phyloP scores from a whole-genome alignment of 2,888 invertebrate genomes.

The Morpho deidamia region DNA sequence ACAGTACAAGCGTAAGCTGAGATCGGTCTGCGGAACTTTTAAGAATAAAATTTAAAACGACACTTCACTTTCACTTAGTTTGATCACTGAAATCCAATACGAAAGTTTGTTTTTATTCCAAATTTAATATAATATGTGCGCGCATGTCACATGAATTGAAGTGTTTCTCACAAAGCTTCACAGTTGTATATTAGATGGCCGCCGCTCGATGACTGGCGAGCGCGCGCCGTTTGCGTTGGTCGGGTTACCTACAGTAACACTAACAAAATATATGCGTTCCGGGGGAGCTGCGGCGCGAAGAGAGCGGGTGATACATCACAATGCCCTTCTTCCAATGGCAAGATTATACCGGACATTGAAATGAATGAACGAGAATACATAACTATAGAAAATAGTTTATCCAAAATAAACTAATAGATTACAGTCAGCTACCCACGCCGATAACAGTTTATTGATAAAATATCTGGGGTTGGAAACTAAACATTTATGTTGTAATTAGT shows the following conservation, averaged over 20 bases:
- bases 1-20: constrained; percentile 68
- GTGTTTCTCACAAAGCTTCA: constrained; percentile 25
- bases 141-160: constrained; percentile 59
- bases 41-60: constrained; percentile 36
- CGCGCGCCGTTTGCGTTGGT: constrained; percentile 32
- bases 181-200: constrained; percentile 29
- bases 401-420: not conserved
- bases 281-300: constrained; percentile 37
- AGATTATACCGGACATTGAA: constrained; percentile 30
- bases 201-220: constrained; percentile 72
- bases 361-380: constrained; percentile 29
- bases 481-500: constrained; percentile 12
- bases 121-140: constrained; percentile 52
- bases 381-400: not conserved
- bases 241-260: constrained; percentile 26
- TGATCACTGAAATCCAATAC: constrained; percentile 67
- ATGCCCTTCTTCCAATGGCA: constrained; percentile 25
- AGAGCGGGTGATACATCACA: constrained; percentile 39
- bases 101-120: constrained; percentile 65
- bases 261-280: constrained; percentile 19
- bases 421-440: not conserved
- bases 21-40: constrained; percentile 37
- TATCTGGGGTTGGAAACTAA: not conserved
- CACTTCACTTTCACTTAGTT: constrained; percentile 59
- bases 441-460: constrained; percentile 3